Evolutionary conservation across 2,797 vertebrate species (phyloP).

Genomic region (Eulemur rubriventer): DNA sequence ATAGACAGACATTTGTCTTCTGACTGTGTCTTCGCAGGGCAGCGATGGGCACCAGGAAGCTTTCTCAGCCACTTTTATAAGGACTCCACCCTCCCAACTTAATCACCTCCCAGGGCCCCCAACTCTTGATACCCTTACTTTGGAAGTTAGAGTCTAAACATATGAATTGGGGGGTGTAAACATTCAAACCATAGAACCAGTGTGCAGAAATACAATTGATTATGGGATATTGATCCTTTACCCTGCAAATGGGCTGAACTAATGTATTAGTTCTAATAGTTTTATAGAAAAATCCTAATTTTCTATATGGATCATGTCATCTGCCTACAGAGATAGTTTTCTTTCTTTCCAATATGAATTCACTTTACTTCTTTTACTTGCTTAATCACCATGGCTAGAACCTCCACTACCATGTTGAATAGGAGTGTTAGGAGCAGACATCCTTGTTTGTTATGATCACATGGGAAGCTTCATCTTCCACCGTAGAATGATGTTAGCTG

Average conservation of each 20-base stretch:
- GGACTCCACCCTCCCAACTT: background rate
- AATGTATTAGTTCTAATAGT: background rate
- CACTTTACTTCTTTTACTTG: background rate
- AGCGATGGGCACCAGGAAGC: background rate
- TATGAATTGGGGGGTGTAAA: background rate
- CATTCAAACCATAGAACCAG: background rate
- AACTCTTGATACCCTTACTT: background rate
- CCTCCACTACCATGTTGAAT: background rate
- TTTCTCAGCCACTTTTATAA: background rate
- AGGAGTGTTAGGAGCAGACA: too few species aligned
- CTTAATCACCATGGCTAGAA: background rate
- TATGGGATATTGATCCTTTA: background rate
- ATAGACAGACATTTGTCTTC: background rate
- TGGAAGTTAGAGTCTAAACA: background rate
- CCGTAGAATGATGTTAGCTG: background rate
- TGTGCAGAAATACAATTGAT: background rate
- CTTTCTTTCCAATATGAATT: background rate
- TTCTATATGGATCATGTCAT: background rate
- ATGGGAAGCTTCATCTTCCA: background rate
- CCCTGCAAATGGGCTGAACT: background rate
- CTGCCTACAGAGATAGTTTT: background rate
- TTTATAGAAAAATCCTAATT: background rate
- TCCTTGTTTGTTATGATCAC: background rate
- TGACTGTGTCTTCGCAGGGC: background rate
- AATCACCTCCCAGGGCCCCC: background rate